Conservation (phyloP, 2,797 vertebrate genomes). For the Sorex maritimensis region DNA sequence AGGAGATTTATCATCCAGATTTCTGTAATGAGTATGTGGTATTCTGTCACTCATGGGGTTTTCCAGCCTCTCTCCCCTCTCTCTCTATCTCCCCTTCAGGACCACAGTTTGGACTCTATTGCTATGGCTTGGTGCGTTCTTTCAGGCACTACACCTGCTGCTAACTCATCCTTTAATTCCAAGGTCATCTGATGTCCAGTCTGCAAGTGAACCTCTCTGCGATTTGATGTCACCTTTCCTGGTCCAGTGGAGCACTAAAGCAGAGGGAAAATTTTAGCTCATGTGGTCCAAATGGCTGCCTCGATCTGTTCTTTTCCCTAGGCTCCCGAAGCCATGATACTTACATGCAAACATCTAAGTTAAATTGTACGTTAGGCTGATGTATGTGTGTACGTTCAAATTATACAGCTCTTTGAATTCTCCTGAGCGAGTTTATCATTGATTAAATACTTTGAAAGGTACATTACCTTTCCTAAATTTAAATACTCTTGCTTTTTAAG, state of each 20-base stretch:
- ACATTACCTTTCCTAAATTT: constrained; percentile 47
- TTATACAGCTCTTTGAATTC: constrained; percentile 18
- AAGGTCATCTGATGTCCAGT: not conserved
- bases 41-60: not conserved
- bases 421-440: not conserved
- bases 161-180: not conserved
- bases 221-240: not conserved
- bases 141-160: not conserved
- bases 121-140: not conserved
- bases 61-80: not conserved
- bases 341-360: not conserved
- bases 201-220: not conserved
- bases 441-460: constrained; percentile 11
- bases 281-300: not conserved
- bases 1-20: not conserved
- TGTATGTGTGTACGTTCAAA: not conserved
- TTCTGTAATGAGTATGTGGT: not conserved
- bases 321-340: not conserved
- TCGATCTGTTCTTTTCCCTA: not conserved
- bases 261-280: not conserved
- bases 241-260: not conserved
- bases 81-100: not conserved
- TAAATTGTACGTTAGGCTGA: not conserved
- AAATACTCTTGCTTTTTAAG: constrained; percentile 53
- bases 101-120: not conserved